Base-by-base conservation (phyloP, 2,797 vertebrate species). In the Oceanodroma leucorhoa region DNA sequence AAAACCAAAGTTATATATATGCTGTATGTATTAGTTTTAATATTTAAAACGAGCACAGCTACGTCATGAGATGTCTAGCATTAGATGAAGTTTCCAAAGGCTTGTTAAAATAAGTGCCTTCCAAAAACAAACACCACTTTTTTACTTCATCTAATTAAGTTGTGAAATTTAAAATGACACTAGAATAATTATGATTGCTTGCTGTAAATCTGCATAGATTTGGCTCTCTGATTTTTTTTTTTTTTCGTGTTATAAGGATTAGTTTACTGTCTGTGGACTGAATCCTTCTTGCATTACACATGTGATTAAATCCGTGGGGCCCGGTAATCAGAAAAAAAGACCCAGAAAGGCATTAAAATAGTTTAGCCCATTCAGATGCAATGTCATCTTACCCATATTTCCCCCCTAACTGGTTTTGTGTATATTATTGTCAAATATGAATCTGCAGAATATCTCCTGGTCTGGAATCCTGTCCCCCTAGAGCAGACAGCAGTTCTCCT, bases 401-500 rank as follows among this genome's bases (percentile, higher is more conserved):
- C 79, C n/a, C 20, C 64, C 57, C 85, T 94, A 91, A 67, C 71
- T 65, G 61, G 30, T 77, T 95, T 67, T 95, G 91, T 80, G 12
- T 71, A 75, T 89, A 4, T 77, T 84, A 27, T 71, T 87, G 91
- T 90, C 81, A 92, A 89, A 83, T 69, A n/a, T 48, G 71, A 93
- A 89, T 73, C 86, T 96, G 95, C 88, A 89, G 53, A 95, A 48
- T 62, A 54, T 93, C 75, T 88, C 36, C 90, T 61, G 73, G 10
- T 66, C 61, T 94, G 93, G 64, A 89, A 67, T 89, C 81, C 32
- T 29, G 17, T 66, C 34, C 34, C 40, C 34, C 66, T 13, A 11
- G 77, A 93, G 53, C 40, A 84, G 40, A 16, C 55, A 53, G 75
- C 58, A 76, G 77, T 8, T 91, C 57, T 89, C 14, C 77, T 92